Conservation (phyloP, 1,140 invertebrate genomes). For the Subanguina moxae region DNA sequence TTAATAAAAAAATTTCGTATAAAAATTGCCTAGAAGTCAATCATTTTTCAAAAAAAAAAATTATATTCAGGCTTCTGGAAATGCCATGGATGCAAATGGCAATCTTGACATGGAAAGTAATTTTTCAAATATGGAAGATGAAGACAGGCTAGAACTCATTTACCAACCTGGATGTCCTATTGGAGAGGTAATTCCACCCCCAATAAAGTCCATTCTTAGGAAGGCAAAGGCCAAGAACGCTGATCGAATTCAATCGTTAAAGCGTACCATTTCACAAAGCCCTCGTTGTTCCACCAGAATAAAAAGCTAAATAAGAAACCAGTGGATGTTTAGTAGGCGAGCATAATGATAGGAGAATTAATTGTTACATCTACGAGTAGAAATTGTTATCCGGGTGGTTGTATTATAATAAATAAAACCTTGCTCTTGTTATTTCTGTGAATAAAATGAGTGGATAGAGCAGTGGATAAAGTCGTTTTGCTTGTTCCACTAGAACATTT, state of each 20-base stretch:
- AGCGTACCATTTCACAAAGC: no score
- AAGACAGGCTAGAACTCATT: constrained; percentile 8
- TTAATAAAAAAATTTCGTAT: constrained; percentile 2
- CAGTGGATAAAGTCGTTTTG: constrained; percentile 16
- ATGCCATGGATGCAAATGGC: background rate
- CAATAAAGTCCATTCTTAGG: background rate
- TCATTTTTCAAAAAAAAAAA: constrained; percentile 28
- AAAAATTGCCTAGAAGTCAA: background rate
- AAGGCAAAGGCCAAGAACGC: no score
- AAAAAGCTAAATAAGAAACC: background rate
- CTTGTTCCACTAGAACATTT: constrained; percentile 18
- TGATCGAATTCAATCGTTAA: no score
- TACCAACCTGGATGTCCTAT: background rate
- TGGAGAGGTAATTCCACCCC: background rate
- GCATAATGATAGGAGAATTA: no score
- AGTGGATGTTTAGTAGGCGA: background rate
- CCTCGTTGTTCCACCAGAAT: no score
- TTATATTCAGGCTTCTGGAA: constrained; percentile 14
- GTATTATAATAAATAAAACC: constrained; percentile 11
- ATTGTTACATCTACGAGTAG: background rate
- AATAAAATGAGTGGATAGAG: constrained; percentile 1
- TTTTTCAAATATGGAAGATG: background rate
- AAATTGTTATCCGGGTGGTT: background rate
- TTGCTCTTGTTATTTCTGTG: constrained; percentile 11
- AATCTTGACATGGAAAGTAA: background rate